phyloP scores from a whole-genome alignment of 2,888 invertebrate genomes.

The Dolichopus griseipennis region DNA sequence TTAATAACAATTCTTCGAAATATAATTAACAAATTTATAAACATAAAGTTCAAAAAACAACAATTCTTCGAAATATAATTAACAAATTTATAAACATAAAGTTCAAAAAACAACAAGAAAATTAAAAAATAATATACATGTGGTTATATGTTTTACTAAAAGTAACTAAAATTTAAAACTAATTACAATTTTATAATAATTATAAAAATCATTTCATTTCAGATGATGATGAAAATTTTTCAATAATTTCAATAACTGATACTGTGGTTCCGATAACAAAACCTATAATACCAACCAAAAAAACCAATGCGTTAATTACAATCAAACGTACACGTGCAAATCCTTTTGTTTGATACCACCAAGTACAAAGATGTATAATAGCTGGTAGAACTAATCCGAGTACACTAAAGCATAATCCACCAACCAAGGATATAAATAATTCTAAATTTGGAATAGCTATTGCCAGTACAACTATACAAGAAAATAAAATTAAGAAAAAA shows the following conservation, averaged over 20 bases:
- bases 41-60: too few relatives aligned
- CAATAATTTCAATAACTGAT: not conserved
- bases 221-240: not conserved
- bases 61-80: too few relatives aligned
- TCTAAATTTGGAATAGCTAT: slow-evolving; percentile 61
- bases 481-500: not conserved
- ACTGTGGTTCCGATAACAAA: slow-evolving; percentile 52
- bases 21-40: too few relatives aligned
- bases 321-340: slow-evolving; percentile 40
- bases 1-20: too few relatives aligned
- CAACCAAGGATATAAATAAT: slow-evolving; percentile 66
- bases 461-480: slow-evolving; percentile 59
- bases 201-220: not conserved
- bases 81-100: too few relatives aligned
- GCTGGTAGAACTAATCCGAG: slow-evolving; percentile 68
- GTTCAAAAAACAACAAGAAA: too few relatives aligned
- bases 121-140: too few relatives aligned
- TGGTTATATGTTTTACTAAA: too few relatives aligned
- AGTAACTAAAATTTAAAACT: too few relatives aligned
- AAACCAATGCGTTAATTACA: slow-evolving; percentile 43
- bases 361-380: slow-evolving; percentile 60
- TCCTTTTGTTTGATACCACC: slow-evolving; percentile 54
- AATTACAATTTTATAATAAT: too few relatives aligned
- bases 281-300: slow-evolving; percentile 54
- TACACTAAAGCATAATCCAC: slow-evolving; percentile 63